phyloP scores from a whole-genome alignment of 1,140 invertebrate genomes.

The Diabrotica undecimpunctata region DNA sequence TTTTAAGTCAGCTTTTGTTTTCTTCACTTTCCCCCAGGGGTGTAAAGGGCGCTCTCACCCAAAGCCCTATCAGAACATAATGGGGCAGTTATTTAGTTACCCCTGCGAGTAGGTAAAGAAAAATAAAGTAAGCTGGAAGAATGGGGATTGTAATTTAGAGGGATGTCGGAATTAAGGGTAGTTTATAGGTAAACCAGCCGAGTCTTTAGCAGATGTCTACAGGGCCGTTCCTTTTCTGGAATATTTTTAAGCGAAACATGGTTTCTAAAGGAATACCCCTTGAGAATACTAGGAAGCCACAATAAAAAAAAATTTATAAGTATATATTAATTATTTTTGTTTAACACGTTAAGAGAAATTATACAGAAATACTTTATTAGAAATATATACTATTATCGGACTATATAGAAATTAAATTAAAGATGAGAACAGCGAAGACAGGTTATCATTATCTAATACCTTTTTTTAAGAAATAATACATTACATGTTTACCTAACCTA shows the following conservation, averaged over 20 bases:
- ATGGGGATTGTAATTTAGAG: slow-evolving; percentile 51
- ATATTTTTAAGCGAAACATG: neutral
- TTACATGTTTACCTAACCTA: too few relatives aligned
- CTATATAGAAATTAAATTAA: too few relatives aligned
- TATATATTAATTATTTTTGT: too few relatives aligned
- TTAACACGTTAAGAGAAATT: too few relatives aligned
- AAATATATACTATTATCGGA: too few relatives aligned
- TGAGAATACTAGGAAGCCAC: too few relatives aligned
- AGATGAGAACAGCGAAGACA: too few relatives aligned
- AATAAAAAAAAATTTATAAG: too few relatives aligned
- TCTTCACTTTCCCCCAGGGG: neutral
- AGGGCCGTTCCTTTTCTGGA: neutral
- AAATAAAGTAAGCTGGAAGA: slow-evolving; percentile 50
- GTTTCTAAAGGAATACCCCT: too few relatives aligned
- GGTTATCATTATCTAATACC: too few relatives aligned
- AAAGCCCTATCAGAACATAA: slow-evolving; percentile 45
- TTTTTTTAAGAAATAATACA: too few relatives aligned
- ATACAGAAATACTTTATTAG: too few relatives aligned
- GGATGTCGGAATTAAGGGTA: slow-evolving; percentile 51
- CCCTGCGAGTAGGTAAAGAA: slow-evolving; percentile 43
- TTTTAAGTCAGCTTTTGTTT: neutral
- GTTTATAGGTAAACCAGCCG: slow-evolving; percentile 50
- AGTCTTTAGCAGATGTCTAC: slow-evolving; percentile 44
- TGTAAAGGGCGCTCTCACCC: slow-evolving; percentile 31
- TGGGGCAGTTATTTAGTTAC: slow-evolving; percentile 50